Percentiles rank a stretch among this genome's conserved stretches.
phyloP scores from a whole-genome alignment of 1,140 invertebrate genomes.

The Platyscapa corneri region DNA sequence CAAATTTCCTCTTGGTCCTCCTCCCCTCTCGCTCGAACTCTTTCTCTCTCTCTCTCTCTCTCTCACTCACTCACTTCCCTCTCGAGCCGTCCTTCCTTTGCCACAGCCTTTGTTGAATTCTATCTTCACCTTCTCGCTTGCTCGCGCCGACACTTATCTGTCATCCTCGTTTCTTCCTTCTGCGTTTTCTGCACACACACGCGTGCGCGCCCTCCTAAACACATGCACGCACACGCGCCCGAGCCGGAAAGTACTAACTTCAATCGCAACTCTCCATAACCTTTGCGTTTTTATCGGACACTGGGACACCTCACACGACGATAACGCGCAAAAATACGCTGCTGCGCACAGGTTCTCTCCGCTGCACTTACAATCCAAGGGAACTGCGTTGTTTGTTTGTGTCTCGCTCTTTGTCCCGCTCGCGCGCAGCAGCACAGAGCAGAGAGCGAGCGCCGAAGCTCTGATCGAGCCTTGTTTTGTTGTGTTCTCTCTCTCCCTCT shows the following conservation, averaged over 20 bases:
- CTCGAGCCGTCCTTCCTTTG: background rate
- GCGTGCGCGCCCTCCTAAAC: background rate
- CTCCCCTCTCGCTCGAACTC: background rate
- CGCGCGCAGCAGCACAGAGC: background rate
- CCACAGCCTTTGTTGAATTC: slow-evolving; percentile 3
- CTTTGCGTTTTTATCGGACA: background rate
- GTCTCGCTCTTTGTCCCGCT: slow-evolving; percentile 64
- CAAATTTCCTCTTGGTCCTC: slow-evolving; percentile 12
- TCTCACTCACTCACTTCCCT: background rate
- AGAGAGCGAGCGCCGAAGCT: background rate
- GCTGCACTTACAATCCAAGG: slow-evolving; percentile 57
- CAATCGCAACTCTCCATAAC: slow-evolving; percentile 14
- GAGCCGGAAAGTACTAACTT: background rate
- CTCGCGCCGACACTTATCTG: background rate
- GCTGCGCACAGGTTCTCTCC: slow-evolving; percentile 53
- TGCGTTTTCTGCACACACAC: background rate
- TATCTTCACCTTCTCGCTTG: background rate
- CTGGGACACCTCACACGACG: background rate
- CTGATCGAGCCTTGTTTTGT: slow-evolving; percentile 44
- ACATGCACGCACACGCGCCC: slow-evolving; percentile 35
- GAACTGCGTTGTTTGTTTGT: slow-evolving; percentile 67
- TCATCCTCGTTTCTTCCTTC: background rate
- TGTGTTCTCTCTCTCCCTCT: slow-evolving; percentile 22
- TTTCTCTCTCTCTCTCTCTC: slow-evolving; percentile 6
- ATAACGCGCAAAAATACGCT: background rate